Conservation (phyloP, 2,797 vertebrate genomes). For the Sitta carolinensis region DNA sequence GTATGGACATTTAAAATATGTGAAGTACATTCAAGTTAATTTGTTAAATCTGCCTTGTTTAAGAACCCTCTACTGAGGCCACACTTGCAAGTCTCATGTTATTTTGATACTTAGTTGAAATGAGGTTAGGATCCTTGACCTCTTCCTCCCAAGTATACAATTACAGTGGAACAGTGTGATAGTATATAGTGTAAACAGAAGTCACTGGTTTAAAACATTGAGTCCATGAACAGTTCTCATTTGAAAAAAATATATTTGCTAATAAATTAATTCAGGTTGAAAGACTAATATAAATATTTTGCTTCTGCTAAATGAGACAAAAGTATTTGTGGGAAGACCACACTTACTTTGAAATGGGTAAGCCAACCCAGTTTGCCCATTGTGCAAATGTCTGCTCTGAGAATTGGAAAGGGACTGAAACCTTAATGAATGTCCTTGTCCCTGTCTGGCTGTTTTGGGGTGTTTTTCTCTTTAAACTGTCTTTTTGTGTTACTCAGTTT, state of each 20-base stretch:
- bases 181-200: background rate
- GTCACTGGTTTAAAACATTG: background rate
- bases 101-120: background rate
- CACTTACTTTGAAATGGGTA: background rate
- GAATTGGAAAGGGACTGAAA: background rate
- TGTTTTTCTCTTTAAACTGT: background rate
- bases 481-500: background rate
- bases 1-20: background rate
- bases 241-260: background rate
- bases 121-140: background rate
- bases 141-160: background rate
- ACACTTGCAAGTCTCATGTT: background rate
- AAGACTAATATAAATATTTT: background rate
- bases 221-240: background rate
- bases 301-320: background rate
- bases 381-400: background rate
- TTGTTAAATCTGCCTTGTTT: background rate
- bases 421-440: background rate
- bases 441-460: rapidly evolving
- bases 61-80: background rate
- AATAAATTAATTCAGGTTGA: background rate
- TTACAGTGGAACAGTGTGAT: background rate
- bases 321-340: background rate
- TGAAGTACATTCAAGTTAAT: background rate
- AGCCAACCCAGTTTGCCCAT: background rate